Evolutionary conservation across 2,797 vertebrate genomes (phyloP).

Genomic region (Eupleurogrammus muticus): DNA sequence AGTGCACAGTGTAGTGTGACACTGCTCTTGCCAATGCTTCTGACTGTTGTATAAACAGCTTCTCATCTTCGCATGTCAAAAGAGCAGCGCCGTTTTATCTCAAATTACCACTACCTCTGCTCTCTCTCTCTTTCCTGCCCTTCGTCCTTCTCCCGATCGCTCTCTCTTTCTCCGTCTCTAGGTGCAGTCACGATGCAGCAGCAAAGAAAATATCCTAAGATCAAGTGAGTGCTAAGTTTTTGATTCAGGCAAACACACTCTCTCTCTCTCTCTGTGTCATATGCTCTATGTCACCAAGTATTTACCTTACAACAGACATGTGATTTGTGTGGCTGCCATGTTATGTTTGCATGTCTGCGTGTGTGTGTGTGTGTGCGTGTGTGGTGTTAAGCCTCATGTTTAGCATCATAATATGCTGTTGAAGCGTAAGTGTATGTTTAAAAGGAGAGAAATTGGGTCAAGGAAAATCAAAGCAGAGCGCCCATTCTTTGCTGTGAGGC

Average conservation of each 20-base stretch:
- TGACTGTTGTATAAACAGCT: conserved; percentile 69
- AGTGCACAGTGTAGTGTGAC: conserved; percentile 76
- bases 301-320: conserved; percentile 16
- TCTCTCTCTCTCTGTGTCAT: conserved; percentile 27
- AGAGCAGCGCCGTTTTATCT: conserved; percentile 61
- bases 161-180: conserved; percentile 84
- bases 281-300: conserved; percentile 10
- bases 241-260: conserved; percentile 4
- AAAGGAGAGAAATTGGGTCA: conserved; percentile 79
- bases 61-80: conserved; percentile 72
- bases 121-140: conserved; percentile 54
- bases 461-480: conserved; percentile 74
- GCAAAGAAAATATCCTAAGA: conserved; percentile 99
- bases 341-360: conserved; percentile 27
- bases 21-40: conserved; percentile 61
- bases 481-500: conserved; percentile 69
- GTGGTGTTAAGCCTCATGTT: conserved; percentile 74
- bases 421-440: conserved; percentile 72
- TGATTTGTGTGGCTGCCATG: conserved; percentile 34
- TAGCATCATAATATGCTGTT: conserved; percentile 70
- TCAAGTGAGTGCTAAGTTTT: conserved; percentile 90
- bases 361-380: conserved; percentile 13
- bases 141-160: conserved; percentile 54
- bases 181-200: conserved; percentile 99
- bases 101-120: conserved; percentile 69